phyloP scores from a whole-genome alignment of 2,113 vertebrate species.

The Odocoileus hemionus region DNA sequence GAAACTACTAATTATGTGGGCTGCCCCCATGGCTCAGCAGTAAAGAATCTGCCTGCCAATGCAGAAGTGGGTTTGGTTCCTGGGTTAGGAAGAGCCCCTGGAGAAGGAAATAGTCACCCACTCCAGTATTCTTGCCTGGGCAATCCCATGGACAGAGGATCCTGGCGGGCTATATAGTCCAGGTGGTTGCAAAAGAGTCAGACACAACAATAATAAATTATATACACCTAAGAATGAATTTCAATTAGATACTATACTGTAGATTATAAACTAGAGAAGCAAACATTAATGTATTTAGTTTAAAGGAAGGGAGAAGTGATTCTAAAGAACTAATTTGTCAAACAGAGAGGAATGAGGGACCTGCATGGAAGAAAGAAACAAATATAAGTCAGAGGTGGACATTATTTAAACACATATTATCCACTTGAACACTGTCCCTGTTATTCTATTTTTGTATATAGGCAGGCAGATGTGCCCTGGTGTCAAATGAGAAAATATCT shows the following conservation, averaged over 20 bases:
- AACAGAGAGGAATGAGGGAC: not conserved
- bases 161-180: too few relatives aligned
- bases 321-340: not conserved
- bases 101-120: not conserved
- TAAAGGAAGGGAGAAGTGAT: not conserved
- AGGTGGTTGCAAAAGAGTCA: not conserved
- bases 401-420: not conserved
- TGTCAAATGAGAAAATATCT: not conserved
- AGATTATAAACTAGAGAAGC: not conserved
- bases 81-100: not conserved
- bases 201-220: not conserved
- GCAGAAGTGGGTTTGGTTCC: not conserved
- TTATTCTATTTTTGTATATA: constrained; percentile 22
- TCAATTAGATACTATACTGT: not conserved
- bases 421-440: not conserved
- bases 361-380: not conserved
- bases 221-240: not conserved
- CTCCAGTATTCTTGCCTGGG: not conserved
- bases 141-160: not conserved
- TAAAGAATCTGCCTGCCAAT: not conserved
- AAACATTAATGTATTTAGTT: not conserved
- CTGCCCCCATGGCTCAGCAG: too few relatives aligned
- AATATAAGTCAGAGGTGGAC: not conserved
- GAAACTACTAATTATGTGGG: not conserved
- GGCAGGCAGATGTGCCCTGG: not conserved